Evolutionary conservation across 2,113 vertebrate genomes (phyloP), one percentile per base, ranked within the genome.

Genomic region (Loxodonta africana): DNA sequence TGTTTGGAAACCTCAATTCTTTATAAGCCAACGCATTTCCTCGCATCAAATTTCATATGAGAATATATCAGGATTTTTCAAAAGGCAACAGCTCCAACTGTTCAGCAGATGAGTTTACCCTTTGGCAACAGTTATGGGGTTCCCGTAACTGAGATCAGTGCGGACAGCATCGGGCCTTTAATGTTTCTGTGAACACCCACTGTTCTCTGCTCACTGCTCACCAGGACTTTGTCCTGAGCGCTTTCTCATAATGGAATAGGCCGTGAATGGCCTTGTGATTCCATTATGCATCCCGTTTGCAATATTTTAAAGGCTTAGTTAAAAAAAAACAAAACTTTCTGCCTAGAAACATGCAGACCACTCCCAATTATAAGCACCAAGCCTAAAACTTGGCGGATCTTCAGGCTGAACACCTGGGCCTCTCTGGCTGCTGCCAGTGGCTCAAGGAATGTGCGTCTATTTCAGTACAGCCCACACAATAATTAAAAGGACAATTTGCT

Each of bases 401-500:
- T 96, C 90, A 85, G 48, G 23, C 78, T 53, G 90, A 96, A 95
- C 97, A 98, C 97, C 97, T 98, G 97, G 97, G 71, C 96, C 51
- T 33, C 85, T 94, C 81, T 21, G 87, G 88, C 90, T 63, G 90
- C 90, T 83, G 88, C 94, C 90, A 78, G 95, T 92, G 92, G 96
- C 94, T 95, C 84, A 78, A 88, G 95, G 96, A 97, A 96, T 97
- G 95, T 28, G 28, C 60, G 2, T 97, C 97, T 97, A 97, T 97
- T 97, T 97, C 82, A 92, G 97, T 53, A 8, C 95, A 90, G 51
- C 97, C 97, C 97, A 97, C 97, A 97, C 96, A 96, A 96, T 97
- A 97, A 98, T 98, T 97, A 97, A 97, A 96, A 97, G 96, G 97
- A 97, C 96, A 97, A 96, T 98, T 98, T 98, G 96, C 82, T 97